Conservation (phyloP, 1,140 invertebrate genomes). For the Cecropterus lyciades region DNA sequence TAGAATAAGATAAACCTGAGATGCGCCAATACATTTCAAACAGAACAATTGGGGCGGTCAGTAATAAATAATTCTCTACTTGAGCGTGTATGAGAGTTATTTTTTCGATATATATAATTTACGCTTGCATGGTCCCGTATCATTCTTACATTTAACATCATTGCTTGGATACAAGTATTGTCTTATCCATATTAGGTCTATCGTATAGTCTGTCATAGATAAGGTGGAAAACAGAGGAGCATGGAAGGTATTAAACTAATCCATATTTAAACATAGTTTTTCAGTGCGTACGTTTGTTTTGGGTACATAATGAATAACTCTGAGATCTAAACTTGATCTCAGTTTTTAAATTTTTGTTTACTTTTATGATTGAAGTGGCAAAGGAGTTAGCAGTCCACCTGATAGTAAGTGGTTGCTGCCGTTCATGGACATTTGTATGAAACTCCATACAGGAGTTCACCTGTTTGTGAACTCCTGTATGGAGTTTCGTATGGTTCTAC, state of each 20-base stretch:
- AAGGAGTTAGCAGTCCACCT: no score
- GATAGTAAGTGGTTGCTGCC: no score
- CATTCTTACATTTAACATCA: slow-evolving; percentile 30
- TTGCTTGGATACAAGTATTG: slow-evolving; percentile 21
- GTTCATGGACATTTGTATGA: no score
- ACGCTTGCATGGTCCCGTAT: slow-evolving; percentile 9
- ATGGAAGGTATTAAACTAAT: neutral
- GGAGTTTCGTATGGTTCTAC: no score
- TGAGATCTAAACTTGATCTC: no score
- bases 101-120: slow-evolving; percentile 7
- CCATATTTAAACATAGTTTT: no score
- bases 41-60: slow-evolving; percentile 1
- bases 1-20: neutral
- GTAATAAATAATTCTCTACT: slow-evolving; percentile 28
- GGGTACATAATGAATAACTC: no score
- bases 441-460: no score
- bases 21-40: neutral
- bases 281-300: no score
- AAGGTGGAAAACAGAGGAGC: neutral
- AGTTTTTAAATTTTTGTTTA: no score
- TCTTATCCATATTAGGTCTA: slow-evolving; percentile 19
- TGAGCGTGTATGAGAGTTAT: slow-evolving; percentile 7
- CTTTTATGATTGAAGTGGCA: no score
- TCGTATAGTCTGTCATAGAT: neutral
- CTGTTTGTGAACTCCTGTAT: no score